Percentiles rank a stretch among this genome's conserved stretches.
Evolutionary conservation across 2,113 vertebrate species (phyloP).

Genomic region (Lethenteron camtschaticum): DNA sequence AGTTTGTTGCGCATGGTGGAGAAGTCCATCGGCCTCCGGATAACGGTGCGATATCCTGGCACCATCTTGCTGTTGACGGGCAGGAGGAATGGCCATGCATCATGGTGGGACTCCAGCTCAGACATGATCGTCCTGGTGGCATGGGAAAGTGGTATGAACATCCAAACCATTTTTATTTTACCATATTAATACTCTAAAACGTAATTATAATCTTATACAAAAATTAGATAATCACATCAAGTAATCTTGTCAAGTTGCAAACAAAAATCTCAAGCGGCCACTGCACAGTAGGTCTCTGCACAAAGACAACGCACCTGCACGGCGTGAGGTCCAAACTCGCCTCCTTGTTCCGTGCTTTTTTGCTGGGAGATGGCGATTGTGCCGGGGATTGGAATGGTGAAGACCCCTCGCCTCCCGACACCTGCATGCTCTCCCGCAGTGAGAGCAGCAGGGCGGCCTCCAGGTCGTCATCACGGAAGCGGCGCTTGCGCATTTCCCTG

Average conservation of each 20-base stretch:
- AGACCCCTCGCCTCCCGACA: no score
- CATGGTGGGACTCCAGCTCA: slow-evolving; percentile 85
- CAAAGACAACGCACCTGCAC: neutral
- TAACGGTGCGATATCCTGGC: slow-evolving; percentile 91
- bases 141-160: neutral
- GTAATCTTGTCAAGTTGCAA: no score
- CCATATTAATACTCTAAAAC: no score
- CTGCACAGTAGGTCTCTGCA: no score
- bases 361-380: slow-evolving; percentile 3
- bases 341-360: slow-evolving; percentile 3
- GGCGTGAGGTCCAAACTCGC: slow-evolving; percentile 1
- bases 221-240: no score
- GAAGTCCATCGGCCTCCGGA: slow-evolving; percentile 98
- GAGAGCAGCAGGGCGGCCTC: slow-evolving; percentile 2
- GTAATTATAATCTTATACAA: no score
- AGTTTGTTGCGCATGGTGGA: slow-evolving; percentile 95
- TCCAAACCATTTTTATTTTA: no score
- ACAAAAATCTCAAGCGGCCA: no score
- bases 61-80: slow-evolving; percentile 95
- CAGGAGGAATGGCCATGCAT: slow-evolving; percentile 92
- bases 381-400: no score
- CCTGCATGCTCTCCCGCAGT: slow-evolving; percentile 1
- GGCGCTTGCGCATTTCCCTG: slow-evolving; percentile 4
- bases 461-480: slow-evolving; percentile 3
- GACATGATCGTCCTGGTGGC: slow-evolving; percentile 53